Base-by-base conservation (phyloP, 1,140 invertebrate genomes). In the Drosophila prosaltans region DNA sequence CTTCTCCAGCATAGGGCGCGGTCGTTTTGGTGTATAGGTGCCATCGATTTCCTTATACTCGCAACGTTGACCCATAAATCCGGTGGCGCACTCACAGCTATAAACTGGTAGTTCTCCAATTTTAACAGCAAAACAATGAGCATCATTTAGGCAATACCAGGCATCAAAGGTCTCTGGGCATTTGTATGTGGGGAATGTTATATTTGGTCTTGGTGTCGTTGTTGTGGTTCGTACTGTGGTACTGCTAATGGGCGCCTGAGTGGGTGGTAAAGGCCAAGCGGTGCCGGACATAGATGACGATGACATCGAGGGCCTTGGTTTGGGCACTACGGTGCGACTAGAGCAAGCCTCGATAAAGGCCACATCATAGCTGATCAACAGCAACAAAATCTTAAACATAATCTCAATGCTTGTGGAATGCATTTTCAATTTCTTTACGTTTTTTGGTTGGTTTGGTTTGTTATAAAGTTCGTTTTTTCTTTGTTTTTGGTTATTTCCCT, bases 21-120 rank as follows among this genome's bases (percentile, higher is more conserved):
- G 96, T 92, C 96, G 95, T 63, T 90, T 88, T 28, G 90, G 90
- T 93, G 98, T 94, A 95, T 98, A 98, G 81, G 97, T 97, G 93
- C 97, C 97, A 93, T 98, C 97, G 93, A 98, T 94, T 94, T 98
- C 97, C 95, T 98, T 98, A 93, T 97, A 98, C 93, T 95, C 95
- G 92, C 95, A 98, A 85, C 97, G 95, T 92, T 97, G 97, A 54
- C 97, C 97, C 94, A 98, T 97, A 93, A 96, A 98, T 63, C 97
- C 97, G 92, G 96, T 96, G 74, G 96, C 95, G 93, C 97, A 97
- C 96, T 98, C 96, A 95, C 97, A 98, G 94, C 98, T 98, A 93
- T 98, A 98, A 80, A 98, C 95, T 58, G 97, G 95, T 80, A 96
- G 96, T 92, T 98, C 96, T 89, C 95, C 97, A 81, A 98, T 98